These are phyloP conservation scores for Xestia c-nigrum DNA, from an alignment of 2,888 invertebrate species.

Conservation along the genomic window DNA sequence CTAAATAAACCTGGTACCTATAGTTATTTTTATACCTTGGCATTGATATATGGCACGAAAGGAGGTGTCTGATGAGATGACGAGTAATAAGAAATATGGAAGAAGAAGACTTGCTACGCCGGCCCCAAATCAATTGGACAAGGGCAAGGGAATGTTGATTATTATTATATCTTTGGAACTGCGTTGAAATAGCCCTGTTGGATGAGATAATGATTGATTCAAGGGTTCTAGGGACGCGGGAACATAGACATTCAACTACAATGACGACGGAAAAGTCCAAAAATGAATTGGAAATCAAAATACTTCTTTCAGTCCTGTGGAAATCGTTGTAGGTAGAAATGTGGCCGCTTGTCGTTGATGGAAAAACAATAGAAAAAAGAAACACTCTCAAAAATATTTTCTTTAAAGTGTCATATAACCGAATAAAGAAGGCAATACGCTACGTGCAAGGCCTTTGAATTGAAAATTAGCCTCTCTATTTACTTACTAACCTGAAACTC, in stretches of 20 bases:
- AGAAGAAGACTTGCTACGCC: no score
- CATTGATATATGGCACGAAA: no score
- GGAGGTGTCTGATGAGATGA: no score
- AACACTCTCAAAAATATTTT: background rate
- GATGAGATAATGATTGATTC: background rate
- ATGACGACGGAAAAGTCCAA: background rate
- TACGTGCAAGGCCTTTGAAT: background rate
- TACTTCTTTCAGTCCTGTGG: background rate
- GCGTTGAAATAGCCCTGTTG: background rate
- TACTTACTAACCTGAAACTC: constrained; percentile 84
- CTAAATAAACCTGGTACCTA: background rate
- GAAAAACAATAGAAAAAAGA: background rate
- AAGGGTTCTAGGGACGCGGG: background rate
- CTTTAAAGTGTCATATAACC: background rate
- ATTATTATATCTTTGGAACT: background rate
- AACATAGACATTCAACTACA: background rate
- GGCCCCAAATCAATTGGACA: no score
- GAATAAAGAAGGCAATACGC: background rate
- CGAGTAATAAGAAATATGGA: no score
- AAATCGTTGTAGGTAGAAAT: background rate
- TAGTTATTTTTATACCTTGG: background rate
- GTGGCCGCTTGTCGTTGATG: background rate
- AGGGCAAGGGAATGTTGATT: no score
- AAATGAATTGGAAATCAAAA: background rate
- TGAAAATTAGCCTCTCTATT: background rate